A percentile compares a stretch with the other conserved stretches of the same genome.
Evolutionary conservation across 2,113 vertebrate species (phyloP).

Genomic region (Chionomys nivalis): DNA sequence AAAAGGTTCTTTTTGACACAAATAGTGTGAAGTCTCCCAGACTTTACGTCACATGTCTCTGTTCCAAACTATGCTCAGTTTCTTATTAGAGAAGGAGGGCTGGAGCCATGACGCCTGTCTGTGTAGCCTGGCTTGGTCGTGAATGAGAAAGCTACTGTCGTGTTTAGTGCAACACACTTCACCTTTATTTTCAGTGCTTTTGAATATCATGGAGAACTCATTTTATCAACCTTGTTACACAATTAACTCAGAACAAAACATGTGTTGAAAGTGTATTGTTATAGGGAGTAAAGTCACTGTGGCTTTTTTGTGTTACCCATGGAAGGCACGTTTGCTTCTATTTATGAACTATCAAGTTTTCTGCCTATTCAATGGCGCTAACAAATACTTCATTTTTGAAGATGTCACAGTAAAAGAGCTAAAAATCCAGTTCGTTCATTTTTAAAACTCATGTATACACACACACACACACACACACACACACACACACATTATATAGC

Average conservation of each 20-base stretch:
- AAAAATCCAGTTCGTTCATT: neutral
- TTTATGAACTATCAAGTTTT: neutral
- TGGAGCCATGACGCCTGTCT: neutral
- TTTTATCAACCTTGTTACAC: neutral
- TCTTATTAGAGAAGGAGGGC: neutral
- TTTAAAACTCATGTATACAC: neutral
- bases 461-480: too few relatives aligned
- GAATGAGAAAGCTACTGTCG: neutral
- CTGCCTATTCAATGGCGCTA: neutral
- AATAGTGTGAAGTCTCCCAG: neutral
- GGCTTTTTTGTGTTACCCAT: neutral
- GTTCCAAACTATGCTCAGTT: neutral
- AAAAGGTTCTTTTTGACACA: neutral
- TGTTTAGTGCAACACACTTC: neutral
- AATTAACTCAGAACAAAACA: constrained; percentile 25
- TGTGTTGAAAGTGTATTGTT: neutral
- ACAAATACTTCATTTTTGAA: neutral
- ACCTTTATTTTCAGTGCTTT: neutral
- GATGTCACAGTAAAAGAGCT: neutral
- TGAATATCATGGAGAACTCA: neutral
- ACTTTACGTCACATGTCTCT: neutral
- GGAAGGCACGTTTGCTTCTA: neutral
- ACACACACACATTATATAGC: too few relatives aligned
- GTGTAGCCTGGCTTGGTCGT: neutral
- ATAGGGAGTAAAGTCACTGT: neutral